phyloP scores from a whole-genome alignment of 2,888 invertebrate species.

The Argyresthia goedartella region DNA sequence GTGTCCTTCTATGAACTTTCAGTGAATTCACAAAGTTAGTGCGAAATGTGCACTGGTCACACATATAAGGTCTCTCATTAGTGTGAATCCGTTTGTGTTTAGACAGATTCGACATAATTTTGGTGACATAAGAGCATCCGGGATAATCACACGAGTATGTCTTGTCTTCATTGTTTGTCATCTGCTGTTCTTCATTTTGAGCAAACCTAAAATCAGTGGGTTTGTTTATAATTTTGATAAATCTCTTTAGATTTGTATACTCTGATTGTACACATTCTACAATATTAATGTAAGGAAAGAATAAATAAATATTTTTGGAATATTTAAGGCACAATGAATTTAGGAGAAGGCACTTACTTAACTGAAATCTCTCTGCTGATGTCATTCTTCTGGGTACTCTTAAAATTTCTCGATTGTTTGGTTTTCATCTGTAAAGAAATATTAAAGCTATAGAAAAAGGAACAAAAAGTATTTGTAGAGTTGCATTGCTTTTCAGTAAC shows the following conservation, averaged over 20 bases:
- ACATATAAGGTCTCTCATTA: constrained; percentile 27
- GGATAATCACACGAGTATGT: constrained; percentile 58
- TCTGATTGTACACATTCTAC: neutral
- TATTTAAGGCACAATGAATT: neutral
- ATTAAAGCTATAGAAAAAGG: neutral
- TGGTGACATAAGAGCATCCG: constrained; percentile 66
- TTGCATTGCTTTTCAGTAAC: too few relatives aligned
- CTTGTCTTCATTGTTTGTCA: constrained; percentile 41
- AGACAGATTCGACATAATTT: constrained; percentile 54
- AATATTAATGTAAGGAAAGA: neutral
- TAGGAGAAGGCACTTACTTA: neutral
- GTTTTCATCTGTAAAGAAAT: too few relatives aligned
- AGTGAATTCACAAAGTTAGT: constrained; percentile 59
- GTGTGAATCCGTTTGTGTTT: constrained; percentile 19
- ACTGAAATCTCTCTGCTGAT: neutral
- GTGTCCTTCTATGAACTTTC: constrained; percentile 52
- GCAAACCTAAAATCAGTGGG: constrained; percentile 27
- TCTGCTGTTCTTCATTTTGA: constrained; percentile 41
- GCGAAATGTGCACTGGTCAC: constrained; percentile 57
- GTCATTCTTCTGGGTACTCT: neutral
- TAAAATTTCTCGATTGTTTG: neutral
- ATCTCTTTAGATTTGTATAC: neutral
- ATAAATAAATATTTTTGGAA: neutral
- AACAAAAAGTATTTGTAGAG: too few relatives aligned
- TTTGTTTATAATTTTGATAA: constrained; percentile 1